phyloP scores from a whole-genome alignment of 2,113 vertebrate species.

The Eubucco bourcierii region DNA sequence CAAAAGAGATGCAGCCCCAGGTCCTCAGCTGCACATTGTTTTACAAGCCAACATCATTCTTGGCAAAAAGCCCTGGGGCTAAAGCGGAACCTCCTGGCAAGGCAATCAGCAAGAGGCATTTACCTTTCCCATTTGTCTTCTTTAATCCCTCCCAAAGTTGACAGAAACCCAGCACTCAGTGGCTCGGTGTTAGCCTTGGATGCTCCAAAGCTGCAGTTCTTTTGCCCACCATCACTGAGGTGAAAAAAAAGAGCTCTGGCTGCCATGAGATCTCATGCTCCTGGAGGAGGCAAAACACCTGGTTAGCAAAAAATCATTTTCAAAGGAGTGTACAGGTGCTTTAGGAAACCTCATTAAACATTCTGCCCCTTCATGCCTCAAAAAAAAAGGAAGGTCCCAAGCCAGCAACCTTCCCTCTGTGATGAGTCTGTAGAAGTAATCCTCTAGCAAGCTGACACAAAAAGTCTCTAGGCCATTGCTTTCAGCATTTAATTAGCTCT shows the following conservation, averaged over 20 bases:
- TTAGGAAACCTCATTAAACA: neutral
- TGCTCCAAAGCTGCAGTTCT: neutral
- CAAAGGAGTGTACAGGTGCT: fast-evolving
- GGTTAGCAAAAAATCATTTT: neutral
- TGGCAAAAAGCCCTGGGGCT: neutral
- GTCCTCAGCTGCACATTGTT: neutral
- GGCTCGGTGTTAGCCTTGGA: neutral
- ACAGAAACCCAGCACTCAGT: neutral
- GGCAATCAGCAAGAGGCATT: neutral
- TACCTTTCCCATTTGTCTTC: neutral
- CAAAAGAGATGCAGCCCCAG: neutral
- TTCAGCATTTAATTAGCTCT: neutral
- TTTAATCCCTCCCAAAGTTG: neutral
- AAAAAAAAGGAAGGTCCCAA: neutral
- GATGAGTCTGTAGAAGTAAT: neutral
- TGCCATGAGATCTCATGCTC: neutral
- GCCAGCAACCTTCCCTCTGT: neutral
- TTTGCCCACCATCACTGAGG: neutral
- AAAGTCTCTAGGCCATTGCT: neutral
- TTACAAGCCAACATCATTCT: neutral
- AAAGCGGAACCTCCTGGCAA: neutral
- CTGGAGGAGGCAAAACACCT: neutral
- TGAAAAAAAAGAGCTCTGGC: neutral
- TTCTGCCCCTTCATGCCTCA: neutral
- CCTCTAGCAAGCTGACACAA: neutral